These are phyloP conservation scores for Pheosia tremula DNA, from an alignment of 2,888 invertebrate genomes.

Conservation along the genomic window DNA sequence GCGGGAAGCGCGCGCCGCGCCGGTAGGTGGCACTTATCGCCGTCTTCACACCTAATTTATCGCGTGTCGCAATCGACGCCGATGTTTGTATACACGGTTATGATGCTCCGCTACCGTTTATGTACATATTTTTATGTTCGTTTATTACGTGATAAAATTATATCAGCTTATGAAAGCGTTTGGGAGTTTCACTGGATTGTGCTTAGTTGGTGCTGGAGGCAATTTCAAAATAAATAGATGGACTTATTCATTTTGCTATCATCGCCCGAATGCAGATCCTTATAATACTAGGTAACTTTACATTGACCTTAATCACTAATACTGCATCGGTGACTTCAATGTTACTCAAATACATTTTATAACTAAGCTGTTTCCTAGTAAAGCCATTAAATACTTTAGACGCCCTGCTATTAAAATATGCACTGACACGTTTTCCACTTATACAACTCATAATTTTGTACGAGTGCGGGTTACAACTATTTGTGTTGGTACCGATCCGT, in stretches of 20 bases:
- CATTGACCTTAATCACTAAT: too few species aligned
- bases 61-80: slow-evolving; percentile 69
- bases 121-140: slow-evolving; percentile 39
- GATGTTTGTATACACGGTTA: slow-evolving; percentile 59
- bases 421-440: slow-evolving; percentile 16
- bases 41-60: slow-evolving; percentile 81
- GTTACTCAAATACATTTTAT: background rate
- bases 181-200: slow-evolving; percentile 8
- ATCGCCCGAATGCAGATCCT: background rate
- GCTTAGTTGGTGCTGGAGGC: background rate
- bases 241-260: background rate
- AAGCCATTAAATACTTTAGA: background rate
- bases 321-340: too few species aligned
- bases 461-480: slow-evolving; percentile 30
- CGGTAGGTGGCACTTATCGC: slow-evolving; percentile 71
- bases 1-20: slow-evolving; percentile 39
- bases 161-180: slow-evolving; percentile 33
- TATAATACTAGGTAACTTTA: too few species aligned
- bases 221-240: background rate
- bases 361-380: background rate
- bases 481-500: slow-evolving; percentile 48
- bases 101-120: slow-evolving; percentile 47
- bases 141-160: slow-evolving; percentile 41
- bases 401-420: background rate
- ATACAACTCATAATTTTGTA: slow-evolving; percentile 24